Percentiles rank a stretch among this genome's conserved stretches.
Conservation (phyloP, 35 echinoderm and acorn worm species). For the Hemicentrotus pulcherrimus region DNA sequence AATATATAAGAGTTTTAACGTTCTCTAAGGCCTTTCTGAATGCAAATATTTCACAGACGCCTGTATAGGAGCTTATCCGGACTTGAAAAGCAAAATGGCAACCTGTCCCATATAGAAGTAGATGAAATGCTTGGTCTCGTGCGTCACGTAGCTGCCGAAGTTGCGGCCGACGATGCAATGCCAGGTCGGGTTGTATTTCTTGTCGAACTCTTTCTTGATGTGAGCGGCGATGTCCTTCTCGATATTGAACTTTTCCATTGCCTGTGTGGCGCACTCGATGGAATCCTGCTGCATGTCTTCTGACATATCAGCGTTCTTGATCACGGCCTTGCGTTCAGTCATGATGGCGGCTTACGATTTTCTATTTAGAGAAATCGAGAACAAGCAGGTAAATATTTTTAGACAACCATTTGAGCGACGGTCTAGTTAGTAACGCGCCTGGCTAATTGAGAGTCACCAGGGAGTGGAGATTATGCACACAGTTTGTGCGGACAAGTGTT, state of each 20-base stretch:
- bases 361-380: background rate
- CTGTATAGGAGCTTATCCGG: slow-evolving; percentile 54
- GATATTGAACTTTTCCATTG: slow-evolving; percentile 95
- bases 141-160: slow-evolving; percentile 96
- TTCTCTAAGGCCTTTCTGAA: background rate
- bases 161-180: slow-evolving; percentile 97
- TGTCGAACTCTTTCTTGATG: slow-evolving; percentile 98
- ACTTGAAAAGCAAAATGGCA: slow-evolving; percentile 91
- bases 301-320: slow-evolving; percentile 96
- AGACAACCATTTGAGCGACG: too few relatives aligned
- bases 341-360: slow-evolving; percentile 50
- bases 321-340: slow-evolving; percentile 93
- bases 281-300: slow-evolving; percentile 93
- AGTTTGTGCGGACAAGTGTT: too few relatives aligned
- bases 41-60: background rate
- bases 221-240: slow-evolving; percentile 94
- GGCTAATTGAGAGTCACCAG: too few relatives aligned
- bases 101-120: slow-evolving; percentile 96
- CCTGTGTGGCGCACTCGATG: slow-evolving; percentile 86
- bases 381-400: background rate
- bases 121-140: slow-evolving; percentile 98
- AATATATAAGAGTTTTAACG: background rate
- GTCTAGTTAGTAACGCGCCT: too few relatives aligned
- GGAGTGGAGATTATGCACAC: too few relatives aligned
- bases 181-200: slow-evolving; percentile 96